Conservation (phyloP, 2,113 vertebrate genomes). For the Lichenostomus cassidix region DNA sequence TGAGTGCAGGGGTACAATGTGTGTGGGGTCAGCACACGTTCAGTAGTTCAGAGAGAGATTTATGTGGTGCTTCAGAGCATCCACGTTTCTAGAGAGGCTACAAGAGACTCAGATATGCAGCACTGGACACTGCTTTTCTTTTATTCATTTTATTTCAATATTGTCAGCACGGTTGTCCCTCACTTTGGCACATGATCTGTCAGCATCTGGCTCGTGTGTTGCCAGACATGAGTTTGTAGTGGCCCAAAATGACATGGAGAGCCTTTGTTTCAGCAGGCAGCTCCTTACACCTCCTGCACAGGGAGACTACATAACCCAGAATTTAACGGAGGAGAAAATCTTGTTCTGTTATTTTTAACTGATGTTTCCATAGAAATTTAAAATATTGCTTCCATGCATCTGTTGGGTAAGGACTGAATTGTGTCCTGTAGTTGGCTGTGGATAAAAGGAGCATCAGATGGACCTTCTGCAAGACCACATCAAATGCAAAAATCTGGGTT, state of each 20-base stretch:
- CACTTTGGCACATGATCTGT: fast-evolving
- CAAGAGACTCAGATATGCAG: background rate
- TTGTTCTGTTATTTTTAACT: background rate
- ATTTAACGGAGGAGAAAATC: background rate
- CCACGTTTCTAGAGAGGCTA: fast-evolving
- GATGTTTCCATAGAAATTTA: background rate
- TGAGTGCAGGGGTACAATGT: fast-evolving
- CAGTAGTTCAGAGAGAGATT: background rate
- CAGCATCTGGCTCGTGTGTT: background rate
- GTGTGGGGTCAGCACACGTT: fast-evolving
- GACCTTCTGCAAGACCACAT: background rate
- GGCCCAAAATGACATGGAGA: background rate
- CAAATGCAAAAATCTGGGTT: background rate
- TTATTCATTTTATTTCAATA: fast-evolving
- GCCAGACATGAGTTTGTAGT: background rate
- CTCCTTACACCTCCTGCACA: background rate
- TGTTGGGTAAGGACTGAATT: background rate
- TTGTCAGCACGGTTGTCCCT: background rate
- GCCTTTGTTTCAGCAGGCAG: background rate
- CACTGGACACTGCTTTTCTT: background rate
- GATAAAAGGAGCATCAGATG: background rate
- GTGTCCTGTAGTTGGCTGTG: background rate
- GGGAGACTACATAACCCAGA: background rate
- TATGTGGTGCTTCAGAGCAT: background rate
- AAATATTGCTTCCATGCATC: background rate